A percentile compares a stretch with the other conserved stretches of the same genome.
These are phyloP conservation scores for Formica exsecta DNA, from an alignment of 1,140 invertebrate genomes.

Conservation along the genomic window DNA sequence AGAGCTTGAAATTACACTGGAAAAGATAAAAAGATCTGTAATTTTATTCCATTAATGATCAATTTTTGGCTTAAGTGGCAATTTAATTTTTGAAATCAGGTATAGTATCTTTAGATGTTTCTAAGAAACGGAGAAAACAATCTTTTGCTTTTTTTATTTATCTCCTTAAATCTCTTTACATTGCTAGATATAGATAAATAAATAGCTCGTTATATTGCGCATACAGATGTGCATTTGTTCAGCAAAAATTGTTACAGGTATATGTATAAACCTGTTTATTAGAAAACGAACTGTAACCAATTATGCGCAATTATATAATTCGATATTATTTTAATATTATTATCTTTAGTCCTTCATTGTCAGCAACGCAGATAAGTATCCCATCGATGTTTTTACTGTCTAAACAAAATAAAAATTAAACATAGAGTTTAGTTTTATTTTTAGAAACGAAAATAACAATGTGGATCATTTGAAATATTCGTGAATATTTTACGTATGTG, in stretches of 20 bases:
- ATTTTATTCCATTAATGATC: no score
- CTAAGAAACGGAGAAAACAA: no score
- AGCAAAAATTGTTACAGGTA: neutral
- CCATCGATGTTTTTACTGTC: conserved; percentile 19
- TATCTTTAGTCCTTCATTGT: conserved; percentile 2
- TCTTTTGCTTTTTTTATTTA: no score
- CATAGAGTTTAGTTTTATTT: neutral
- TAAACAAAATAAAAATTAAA: conserved; percentile 4
- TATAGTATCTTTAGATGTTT: no score
- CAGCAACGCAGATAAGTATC: conserved; percentile 7
- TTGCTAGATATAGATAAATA: neutral
- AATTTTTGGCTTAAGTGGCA: no score
- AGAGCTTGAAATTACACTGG: no score
- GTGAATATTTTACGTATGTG: no score
- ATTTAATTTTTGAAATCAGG: no score
- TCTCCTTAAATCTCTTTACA: neutral
- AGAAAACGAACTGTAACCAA: neutral
- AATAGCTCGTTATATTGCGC: neutral
- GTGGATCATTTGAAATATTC: no score
- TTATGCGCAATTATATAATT: neutral
- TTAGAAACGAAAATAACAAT: no score
- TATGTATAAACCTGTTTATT: neutral
- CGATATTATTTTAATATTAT: neutral
- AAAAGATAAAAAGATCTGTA: no score
- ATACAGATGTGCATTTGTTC: neutral